Base-by-base conservation (phyloP, 1,140 invertebrate genomes). In the Cydia fagiglandana region DNA sequence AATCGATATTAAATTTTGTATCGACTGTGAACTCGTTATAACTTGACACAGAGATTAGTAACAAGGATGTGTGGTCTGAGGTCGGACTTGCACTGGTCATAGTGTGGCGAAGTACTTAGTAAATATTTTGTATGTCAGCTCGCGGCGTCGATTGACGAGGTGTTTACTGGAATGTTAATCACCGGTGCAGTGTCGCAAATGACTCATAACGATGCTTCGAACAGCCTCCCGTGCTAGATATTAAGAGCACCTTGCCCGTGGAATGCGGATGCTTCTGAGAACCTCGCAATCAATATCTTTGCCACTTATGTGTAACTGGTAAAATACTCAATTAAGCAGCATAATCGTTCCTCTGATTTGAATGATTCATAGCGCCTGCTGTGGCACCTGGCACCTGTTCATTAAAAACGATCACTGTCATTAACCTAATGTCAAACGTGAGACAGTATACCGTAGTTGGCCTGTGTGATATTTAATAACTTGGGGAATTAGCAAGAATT, bases 181-280 rank as follows among this genome's bases (percentile, higher is more conserved):
- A 84, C 77, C 85, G 82, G 84, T 90, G 87, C 89, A 88, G 75
- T 88, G 83, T 86, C 86, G 84, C 86, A 85, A 86, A 84, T 91
- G 87, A 88, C 76, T 90, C 86, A 91, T 78, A 79, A 50, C 76
- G 85, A 85, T 85, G 78, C 84, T 84, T 56, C 80, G 80, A 82
- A 76, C 80, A 77, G 81, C 74, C 82, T 80, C 79, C 34, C 74
- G 70, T 80, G 78, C 78, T 81, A 85, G 81, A 86, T 83, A 88
- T 85, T 85, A 82, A 87, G 88, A 88, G 88, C 88, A 88, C 86
- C 86, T 85, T 87, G 80, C 82, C 6, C 38, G 79, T 79, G 86
- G 87, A 87, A 86, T 91, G 90, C 88, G 90, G 88, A 90, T 88
- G 85, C 84, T 86, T 89, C 86, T 88, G 84, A 85, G 84, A 88